These are phyloP conservation scores for Hippopotamus amphibius DNA, from an alignment of 2,113 vertebrate species.

Conservation along the genomic window DNA sequence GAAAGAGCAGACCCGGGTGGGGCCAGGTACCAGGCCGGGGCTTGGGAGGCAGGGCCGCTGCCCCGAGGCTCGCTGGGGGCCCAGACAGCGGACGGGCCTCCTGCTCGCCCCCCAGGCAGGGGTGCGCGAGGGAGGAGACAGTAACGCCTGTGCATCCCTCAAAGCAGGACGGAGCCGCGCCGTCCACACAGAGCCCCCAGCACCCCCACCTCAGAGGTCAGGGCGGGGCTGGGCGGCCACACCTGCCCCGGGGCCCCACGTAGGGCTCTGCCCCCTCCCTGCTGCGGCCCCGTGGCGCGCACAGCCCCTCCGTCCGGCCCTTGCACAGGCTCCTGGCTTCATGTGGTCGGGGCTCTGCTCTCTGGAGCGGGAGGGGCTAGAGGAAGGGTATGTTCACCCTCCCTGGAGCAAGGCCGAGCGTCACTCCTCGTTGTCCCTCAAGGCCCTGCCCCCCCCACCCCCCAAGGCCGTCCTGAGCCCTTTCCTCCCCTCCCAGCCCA, in stretches of 20 bases:
- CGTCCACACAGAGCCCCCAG: not conserved
- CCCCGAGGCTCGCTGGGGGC: fast-evolving
- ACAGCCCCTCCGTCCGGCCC: not conserved
- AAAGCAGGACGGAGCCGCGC: not conserved
- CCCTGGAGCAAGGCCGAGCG: not conserved
- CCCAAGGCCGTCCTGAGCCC: fast-evolving
- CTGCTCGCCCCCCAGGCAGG: not conserved
- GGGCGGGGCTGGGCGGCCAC: not conserved
- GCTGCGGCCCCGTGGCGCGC: fast-evolving
- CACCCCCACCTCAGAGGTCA: no score
- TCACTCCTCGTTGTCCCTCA: not conserved
- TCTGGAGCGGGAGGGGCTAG: not conserved
- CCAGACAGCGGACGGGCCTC: not conserved
- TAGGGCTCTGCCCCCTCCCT: not conserved
- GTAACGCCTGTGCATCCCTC: not conserved
- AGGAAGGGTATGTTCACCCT: no score
- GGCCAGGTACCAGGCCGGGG: not conserved
- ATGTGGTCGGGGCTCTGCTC: fast-evolving
- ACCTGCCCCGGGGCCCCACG: not conserved
- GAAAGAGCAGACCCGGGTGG: no score
- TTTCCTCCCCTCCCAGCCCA: fast-evolving
- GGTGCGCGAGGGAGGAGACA: fast-evolving
- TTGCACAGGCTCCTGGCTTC: fast-evolving
- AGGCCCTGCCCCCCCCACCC: not conserved
- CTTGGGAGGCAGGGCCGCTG: not conserved